Evolutionary conservation across 2,888 invertebrate species (phyloP), one percentile per base, ranked within the genome.

Genomic region (Dolichopus griseipennis): DNA sequence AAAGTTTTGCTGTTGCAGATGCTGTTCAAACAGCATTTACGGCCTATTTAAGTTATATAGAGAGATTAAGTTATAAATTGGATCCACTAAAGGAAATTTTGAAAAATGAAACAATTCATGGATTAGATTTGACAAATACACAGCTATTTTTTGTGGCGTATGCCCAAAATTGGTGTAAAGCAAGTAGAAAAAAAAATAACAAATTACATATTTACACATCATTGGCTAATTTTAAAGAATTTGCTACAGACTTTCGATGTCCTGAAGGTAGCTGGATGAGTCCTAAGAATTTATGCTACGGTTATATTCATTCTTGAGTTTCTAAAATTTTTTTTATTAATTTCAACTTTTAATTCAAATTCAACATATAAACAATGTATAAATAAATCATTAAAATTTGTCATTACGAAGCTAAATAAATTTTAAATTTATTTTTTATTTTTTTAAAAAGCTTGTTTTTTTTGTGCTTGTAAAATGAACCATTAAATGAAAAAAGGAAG

Each of bases 61-160:
- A 27, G 27, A 5, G 5, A 4, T 27, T 27, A 27, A 27, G 5
- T 27, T 5, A 2, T 27, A 27, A 27, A n/a, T n/a, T n/a, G n/a
- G 27, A 27, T 27, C n/a, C n/a, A 21, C 52, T 15, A 64, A 64
- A 37, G 63, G 65, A 63, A 2, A 22, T 63, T 33, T 64, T 66
- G 41, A 27, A 61, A 22, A 6, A 27, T 8, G 68, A 68, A 67
- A 65, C 37, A 20, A 33, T 68, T 10, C 41, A 27, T 2, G 62
- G 37, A n/a, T 34, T 65, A 10, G 61, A 68, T 43, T 67, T 65
- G 37, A 65, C 68, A 18, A 61, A 52, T 33, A 66, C 63, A 20
- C 66, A 68, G 67, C 21, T 68, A 37, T 68, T 68, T 61, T 68
- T 68, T 61, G 20, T 68, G 15, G 41, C 65, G 9, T 68, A 67